These are phyloP conservation scores for Athetis lepigone DNA, from an alignment of 2,888 invertebrate species.

Conservation along the genomic window DNA sequence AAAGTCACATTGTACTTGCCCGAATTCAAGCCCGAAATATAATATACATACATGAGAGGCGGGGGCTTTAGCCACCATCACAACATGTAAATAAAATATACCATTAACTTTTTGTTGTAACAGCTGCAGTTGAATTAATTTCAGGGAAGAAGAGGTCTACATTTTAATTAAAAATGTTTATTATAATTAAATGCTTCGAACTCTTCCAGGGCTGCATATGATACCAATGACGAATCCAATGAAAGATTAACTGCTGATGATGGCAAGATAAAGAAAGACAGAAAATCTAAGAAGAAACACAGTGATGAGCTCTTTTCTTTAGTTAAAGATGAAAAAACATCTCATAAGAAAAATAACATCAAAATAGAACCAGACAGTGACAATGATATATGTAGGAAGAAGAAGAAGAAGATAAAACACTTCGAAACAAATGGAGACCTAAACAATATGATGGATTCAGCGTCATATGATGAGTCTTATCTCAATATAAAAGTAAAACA, in stretches of 20 bases:
- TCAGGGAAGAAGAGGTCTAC: no score
- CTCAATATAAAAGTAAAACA: conserved; percentile 74
- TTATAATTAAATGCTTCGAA: no score
- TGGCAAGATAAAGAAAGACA: conserved; percentile 60
- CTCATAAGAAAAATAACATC: conserved; percentile 62
- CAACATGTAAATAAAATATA: no score
- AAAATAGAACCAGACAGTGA: conserved; percentile 76
- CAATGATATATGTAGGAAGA: conserved; percentile 61
- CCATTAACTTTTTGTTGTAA: no score
- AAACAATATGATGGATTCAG: conserved; percentile 31
- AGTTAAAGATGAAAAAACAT: conserved; percentile 49
- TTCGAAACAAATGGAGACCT: conserved; percentile 43
- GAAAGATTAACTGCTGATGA: conserved; percentile 51
- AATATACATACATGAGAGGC: no score
- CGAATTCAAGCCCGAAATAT: no score
- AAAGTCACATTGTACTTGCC: no score
- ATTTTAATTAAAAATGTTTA: no score
- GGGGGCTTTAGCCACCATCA: no score
- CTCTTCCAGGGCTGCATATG: conserved; percentile 51
- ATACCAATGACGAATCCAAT: conserved; percentile 21
- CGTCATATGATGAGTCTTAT: conserved; percentile 67
- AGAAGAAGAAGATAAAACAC: conserved; percentile 58
- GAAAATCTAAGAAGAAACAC: conserved; percentile 43
- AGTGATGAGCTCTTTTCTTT: conserved; percentile 6
- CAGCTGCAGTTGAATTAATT: no score